Conservation (phyloP, 2,797 vertebrate species). For the Balearica regulorum region DNA sequence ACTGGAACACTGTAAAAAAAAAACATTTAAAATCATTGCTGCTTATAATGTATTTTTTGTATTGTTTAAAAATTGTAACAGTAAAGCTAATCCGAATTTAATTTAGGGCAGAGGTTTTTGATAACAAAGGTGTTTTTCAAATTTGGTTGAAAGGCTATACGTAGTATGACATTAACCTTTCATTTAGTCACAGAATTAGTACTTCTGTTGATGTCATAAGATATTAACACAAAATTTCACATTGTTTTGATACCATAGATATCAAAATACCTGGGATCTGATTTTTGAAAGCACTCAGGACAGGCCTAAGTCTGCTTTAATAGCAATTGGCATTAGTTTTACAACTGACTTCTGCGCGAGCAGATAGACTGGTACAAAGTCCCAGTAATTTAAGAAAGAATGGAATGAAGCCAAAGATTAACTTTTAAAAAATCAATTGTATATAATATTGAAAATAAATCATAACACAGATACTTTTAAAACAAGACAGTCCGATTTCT, state of each 20-base stretch:
- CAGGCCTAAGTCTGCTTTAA: background rate
- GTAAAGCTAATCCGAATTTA: background rate
- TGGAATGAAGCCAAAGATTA: background rate
- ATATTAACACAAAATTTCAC: background rate
- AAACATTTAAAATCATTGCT: background rate
- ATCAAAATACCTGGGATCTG: background rate
- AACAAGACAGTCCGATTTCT: background rate
- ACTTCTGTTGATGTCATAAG: background rate
- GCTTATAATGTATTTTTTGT: background rate
- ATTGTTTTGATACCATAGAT: background rate
- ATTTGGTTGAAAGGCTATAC: accelerated
- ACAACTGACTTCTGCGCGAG: background rate
- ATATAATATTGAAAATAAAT: background rate
- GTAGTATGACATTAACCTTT: background rate
- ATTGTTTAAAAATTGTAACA: background rate
- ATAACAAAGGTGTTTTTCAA: background rate
- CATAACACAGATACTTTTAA: background rate
- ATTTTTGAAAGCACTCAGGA: background rate
- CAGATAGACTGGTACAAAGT: background rate
- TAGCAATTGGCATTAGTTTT: background rate
- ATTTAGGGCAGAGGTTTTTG: background rate
- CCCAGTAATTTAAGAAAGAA: background rate
- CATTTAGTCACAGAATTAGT: background rate
- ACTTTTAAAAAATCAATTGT: background rate
- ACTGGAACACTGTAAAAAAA: background rate